Percentiles rank a stretch among this genome's conserved stretches.
Evolutionary conservation across 2,888 invertebrate genomes (phyloP).

Genomic region (Lucinisca nassula): DNA sequence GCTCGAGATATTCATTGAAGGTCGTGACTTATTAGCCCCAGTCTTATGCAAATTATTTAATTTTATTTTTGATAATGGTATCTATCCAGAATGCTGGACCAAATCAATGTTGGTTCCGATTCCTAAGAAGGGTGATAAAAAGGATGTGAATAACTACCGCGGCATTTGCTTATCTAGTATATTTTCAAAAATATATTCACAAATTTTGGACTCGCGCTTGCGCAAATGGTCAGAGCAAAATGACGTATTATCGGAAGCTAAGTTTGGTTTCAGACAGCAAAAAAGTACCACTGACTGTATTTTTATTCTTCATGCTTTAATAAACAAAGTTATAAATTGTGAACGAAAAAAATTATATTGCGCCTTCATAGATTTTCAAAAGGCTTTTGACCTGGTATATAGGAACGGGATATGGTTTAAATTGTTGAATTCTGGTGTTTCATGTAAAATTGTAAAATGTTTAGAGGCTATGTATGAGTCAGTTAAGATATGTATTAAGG

Average conservation of each 20-base stretch:
- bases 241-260: background rate
- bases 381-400: conserved; percentile 25
- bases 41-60: too few relatives aligned
- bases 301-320: background rate
- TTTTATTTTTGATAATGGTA: too few relatives aligned
- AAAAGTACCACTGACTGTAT: conserved; percentile 13
- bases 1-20: too few relatives aligned
- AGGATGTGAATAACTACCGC: too few relatives aligned
- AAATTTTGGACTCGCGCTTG: background rate
- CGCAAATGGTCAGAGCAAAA: background rate
- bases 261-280: conserved; percentile 26
- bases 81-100: too few relatives aligned
- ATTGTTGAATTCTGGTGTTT: background rate
- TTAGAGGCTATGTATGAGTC: conserved; percentile 10
- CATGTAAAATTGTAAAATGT: conserved; percentile 10
- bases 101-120: too few relatives aligned
- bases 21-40: too few relatives aligned
- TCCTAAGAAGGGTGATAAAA: too few relatives aligned
- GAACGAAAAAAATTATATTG: background rate
- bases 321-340: background rate
- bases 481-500: background rate
- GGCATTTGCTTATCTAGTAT: too few relatives aligned
- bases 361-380: conserved; percentile 25
- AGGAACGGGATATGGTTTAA: conserved; percentile 19
- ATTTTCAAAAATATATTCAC: conserved; percentile 10